Evolutionary conservation across 1,140 invertebrate species (phyloP), one percentile per base, ranked within the genome.

Genomic region (Drosophila paulistorum): DNA sequence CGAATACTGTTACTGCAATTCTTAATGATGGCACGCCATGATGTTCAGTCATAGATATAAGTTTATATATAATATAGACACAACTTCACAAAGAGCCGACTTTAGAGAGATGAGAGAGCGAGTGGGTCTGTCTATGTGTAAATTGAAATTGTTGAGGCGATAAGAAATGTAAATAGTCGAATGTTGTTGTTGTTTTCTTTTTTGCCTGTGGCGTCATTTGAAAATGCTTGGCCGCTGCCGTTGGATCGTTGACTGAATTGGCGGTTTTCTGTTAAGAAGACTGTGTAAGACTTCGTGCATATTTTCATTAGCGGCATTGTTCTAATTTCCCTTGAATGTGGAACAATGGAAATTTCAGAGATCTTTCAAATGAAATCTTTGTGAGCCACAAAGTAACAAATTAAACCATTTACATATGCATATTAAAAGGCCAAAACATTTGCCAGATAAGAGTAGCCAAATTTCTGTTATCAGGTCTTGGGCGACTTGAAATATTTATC

Each of bases 101-200:
- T 23, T 63, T 64, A 66, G 14, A 69, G 39, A 13, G 33, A 42
- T 51, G 17, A 51, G 45, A 51, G 45, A 51, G 45, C 20, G 48
- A 55, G 59, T 45, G 48, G 35, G 35, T 54, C 33, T 35, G 62
- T 68, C 72, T 74, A 81, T 84, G 81, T 84, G 81, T 71, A 74
- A 85, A 86, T 81, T 84, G 77, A 80, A 82, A 61, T 70, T 67
- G 48, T 62, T 66, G 62, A 58, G 10, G 65, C 67, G 79, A 82
- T 83, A 87, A 84, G 84, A 87, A 81, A 83, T 87, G 65, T 78
- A 79, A 89, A 84, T 79, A 65, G 42, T 70, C 39, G 9, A 57
- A 48, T 70, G 30, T 13, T 51, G 45, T 13, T 51, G 45, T 14
- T 66, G 17, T 13, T 45, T 57, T 35, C 42, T 55, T 57, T 35